Conservation (phyloP, 2,113 vertebrate genomes). For the Martes martes region DNA sequence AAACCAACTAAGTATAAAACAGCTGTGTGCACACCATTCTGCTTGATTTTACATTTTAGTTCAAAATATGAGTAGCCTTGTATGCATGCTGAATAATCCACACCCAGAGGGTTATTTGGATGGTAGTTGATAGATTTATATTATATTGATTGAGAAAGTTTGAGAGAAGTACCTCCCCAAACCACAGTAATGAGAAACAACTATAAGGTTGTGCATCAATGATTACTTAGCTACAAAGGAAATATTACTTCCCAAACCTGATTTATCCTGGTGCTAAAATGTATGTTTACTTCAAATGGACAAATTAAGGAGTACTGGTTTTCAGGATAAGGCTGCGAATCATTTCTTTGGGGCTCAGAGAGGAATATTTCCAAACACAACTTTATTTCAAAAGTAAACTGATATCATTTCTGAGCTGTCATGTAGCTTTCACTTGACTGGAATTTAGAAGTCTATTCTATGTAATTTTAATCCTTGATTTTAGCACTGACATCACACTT, state of each 20-base stretch:
- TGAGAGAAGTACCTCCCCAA: slow-evolving; percentile 43
- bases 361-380: not conserved
- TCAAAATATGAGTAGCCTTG: slow-evolving; percentile 55
- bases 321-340: slow-evolving; percentile 7
- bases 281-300: slow-evolving; percentile 48
- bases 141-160: slow-evolving; percentile 63
- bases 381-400: not conserved
- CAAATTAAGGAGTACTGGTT: slow-evolving; percentile 40
- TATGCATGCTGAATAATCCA: slow-evolving; percentile 68
- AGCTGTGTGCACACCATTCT: slow-evolving; percentile 66
- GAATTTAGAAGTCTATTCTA: not conserved
- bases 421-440: not conserved
- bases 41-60: slow-evolving; percentile 59
- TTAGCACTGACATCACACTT: not conserved
- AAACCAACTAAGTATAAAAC: slow-evolving; percentile 68
- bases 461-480: not conserved
- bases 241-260: slow-evolving; percentile 33
- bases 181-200: slow-evolving; percentile 57
- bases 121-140: slow-evolving; percentile 58
- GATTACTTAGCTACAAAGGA: slow-evolving; percentile 52
- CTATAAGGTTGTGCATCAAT: not conserved
- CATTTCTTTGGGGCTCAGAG: not conserved
- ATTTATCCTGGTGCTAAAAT: slow-evolving; percentile 44
- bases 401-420: not conserved
- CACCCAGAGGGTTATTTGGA: slow-evolving; percentile 54